phyloP scores from a whole-genome alignment of 2,888 invertebrate genomes.

The Ditula angustiorana region DNA sequence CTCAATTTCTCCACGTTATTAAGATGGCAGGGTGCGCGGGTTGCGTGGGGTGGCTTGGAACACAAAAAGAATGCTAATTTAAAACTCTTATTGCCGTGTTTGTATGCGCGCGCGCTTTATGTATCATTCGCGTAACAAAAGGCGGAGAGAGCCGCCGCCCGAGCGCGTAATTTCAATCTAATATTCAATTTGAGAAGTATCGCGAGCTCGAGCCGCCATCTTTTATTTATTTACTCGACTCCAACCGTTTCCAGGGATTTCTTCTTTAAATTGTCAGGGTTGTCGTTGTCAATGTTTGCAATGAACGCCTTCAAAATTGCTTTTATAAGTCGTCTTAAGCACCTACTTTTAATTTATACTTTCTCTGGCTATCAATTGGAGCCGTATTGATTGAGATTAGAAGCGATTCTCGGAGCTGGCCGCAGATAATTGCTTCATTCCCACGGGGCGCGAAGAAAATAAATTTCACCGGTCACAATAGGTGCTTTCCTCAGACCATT shows the following conservation, averaged over 20 bases:
- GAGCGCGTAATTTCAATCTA: slow-evolving; percentile 84
- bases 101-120: slow-evolving; percentile 84
- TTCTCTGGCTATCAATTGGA: slow-evolving; percentile 13
- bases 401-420: slow-evolving; percentile 62
- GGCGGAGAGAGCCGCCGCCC: slow-evolving; percentile 76
- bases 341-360: slow-evolving; percentile 32
- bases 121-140: slow-evolving; percentile 81
- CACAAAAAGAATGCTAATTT: slow-evolving; percentile 86
- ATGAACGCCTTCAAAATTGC: slow-evolving; percentile 32
- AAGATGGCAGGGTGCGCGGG: slow-evolving; percentile 77
- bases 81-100: slow-evolving; percentile 83
- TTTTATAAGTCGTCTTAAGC: slow-evolving; percentile 24
- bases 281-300: slow-evolving; percentile 32
- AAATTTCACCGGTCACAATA: slow-evolving; percentile 75
- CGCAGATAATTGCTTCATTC: slow-evolving; percentile 74
- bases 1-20: slow-evolving; percentile 85
- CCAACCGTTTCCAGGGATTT: slow-evolving; percentile 62
- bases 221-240: slow-evolving; percentile 76
- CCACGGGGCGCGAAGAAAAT: slow-evolving; percentile 71
- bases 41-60: slow-evolving; percentile 72
- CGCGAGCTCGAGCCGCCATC: slow-evolving; percentile 70
- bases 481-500: slow-evolving; percentile 73
- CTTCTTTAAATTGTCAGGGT: slow-evolving; percentile 20
- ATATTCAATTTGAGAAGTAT: slow-evolving; percentile 83
- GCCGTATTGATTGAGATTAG: slow-evolving; percentile 32